Percentiles rank a stretch among this genome's conserved stretches.
Evolutionary conservation across 1,140 invertebrate genomes (phyloP).

Genomic region (Diachasmimorpha longicaudata): DNA sequence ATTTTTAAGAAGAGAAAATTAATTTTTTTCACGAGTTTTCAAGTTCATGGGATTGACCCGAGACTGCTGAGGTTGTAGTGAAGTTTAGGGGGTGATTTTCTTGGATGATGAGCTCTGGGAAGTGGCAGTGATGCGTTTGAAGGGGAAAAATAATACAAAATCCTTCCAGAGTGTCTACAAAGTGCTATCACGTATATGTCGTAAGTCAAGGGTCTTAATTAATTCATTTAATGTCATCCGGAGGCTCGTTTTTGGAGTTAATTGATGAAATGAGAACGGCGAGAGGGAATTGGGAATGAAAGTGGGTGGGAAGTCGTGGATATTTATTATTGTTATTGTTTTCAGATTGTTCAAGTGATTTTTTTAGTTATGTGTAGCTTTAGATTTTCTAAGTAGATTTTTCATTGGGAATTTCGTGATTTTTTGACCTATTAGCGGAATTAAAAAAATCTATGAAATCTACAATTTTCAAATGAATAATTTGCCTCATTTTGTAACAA

Average conservation of each 20-base stretch:
- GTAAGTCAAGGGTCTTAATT: conserved; percentile 44
- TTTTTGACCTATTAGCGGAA: too few relatives aligned
- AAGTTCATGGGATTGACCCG: background rate
- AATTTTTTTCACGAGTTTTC: background rate
- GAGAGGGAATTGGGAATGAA: background rate
- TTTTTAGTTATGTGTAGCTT: too few relatives aligned
- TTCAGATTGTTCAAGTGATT: too few relatives aligned
- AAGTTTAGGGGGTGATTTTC: background rate
- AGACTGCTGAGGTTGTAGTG: background rate
- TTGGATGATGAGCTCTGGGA: conserved; percentile 38
- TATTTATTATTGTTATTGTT: too few relatives aligned
- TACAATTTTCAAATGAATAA: too few relatives aligned
- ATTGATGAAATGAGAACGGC: background rate
- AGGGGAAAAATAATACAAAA: conserved; percentile 58
- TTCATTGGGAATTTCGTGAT: too few relatives aligned
- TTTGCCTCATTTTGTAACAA: too few relatives aligned
- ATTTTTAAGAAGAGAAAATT: background rate
- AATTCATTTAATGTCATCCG: background rate
- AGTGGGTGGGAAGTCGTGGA: background rate
- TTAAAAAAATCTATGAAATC: too few relatives aligned
- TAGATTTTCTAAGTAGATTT: too few relatives aligned
- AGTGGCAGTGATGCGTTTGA: conserved; percentile 57
- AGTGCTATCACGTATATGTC: conserved; percentile 60
- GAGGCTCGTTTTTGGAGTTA: background rate
- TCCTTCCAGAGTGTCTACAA: conserved; percentile 59